Conservation (phyloP, 2,797 vertebrate species). For the Hippopotamyrus pictus region DNA sequence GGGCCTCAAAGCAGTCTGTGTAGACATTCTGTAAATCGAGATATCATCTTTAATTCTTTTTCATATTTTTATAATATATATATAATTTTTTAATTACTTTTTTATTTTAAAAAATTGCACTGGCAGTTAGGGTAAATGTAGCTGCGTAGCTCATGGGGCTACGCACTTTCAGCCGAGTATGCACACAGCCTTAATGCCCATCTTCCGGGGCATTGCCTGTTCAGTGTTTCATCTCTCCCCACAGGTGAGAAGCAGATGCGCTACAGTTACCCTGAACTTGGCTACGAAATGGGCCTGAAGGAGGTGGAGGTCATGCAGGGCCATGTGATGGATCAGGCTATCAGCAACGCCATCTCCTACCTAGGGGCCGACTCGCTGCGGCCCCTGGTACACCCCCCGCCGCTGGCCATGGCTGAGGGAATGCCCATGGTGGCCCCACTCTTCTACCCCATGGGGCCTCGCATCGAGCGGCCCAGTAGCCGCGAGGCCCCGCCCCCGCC, state of each 20-base stretch:
- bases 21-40: background rate
- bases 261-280: constrained; percentile 82
- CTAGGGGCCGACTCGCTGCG: constrained; percentile 81
- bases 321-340: constrained; percentile 96
- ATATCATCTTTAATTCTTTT: background rate
- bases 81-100: background rate
- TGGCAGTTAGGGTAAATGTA: background rate
- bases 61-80: background rate
- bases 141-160: background rate
- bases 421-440: constrained; percentile 87
- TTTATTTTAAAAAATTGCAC: background rate
- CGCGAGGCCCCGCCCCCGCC: constrained; percentile 68
- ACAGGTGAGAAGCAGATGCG: constrained; percentile 90
- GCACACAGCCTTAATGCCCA: background rate
- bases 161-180: background rate
- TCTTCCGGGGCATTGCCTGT: background rate
- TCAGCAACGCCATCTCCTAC: constrained; percentile 89
- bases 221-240: constrained; percentile 16
- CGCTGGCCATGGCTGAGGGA: constrained; percentile 82
- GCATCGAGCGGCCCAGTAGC: constrained; percentile 80
- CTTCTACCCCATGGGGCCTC: constrained; percentile 78
- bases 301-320: constrained; percentile 86
- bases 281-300: constrained; percentile 82
- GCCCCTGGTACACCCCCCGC: constrained; percentile 82
- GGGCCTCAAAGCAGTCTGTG: background rate